phyloP scores from a whole-genome alignment of 2,888 invertebrate species.

The Bimastos eiseni region DNA sequence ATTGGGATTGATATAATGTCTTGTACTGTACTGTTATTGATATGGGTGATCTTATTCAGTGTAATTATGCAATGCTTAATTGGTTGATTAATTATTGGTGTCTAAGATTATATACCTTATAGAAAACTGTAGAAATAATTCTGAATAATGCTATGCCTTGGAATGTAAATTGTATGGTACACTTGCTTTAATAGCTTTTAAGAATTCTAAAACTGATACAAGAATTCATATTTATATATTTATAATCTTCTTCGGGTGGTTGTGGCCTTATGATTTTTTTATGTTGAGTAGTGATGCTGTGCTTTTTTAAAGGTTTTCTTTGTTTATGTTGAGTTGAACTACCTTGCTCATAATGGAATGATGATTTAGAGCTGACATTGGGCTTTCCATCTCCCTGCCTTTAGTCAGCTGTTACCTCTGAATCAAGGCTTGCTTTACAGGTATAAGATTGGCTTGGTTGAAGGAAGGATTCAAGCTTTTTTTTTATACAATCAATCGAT shows the following conservation, averaged over 20 bases:
- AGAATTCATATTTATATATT: not conserved
- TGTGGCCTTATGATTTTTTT: not conserved
- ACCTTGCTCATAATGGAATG: too few species aligned
- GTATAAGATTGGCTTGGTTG: not conserved
- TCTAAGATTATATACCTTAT: not conserved
- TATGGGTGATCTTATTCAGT: not conserved
- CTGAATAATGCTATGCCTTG: not conserved
- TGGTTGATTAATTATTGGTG: not conserved
- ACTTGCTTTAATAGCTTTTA: not conserved
- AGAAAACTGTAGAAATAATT: not conserved
- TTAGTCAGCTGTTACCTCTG: not conserved
- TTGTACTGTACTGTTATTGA: not conserved
- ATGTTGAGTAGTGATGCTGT: not conserved
- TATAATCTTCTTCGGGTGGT: not conserved
- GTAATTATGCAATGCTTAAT: not conserved
- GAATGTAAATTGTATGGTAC: not conserved
- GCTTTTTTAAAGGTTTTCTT: not conserved
- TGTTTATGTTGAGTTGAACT: too few species aligned
- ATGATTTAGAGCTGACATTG: not conserved
- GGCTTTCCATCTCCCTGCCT: not conserved
- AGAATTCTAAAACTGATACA: conserved; percentile 2
- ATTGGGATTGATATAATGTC: not conserved
- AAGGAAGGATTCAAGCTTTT: not conserved
- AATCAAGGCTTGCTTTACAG: not conserved
- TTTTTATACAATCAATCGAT: too few species aligned